Conservation (phyloP, 2,113 vertebrate genomes). For the Baryphthengus martii region DNA sequence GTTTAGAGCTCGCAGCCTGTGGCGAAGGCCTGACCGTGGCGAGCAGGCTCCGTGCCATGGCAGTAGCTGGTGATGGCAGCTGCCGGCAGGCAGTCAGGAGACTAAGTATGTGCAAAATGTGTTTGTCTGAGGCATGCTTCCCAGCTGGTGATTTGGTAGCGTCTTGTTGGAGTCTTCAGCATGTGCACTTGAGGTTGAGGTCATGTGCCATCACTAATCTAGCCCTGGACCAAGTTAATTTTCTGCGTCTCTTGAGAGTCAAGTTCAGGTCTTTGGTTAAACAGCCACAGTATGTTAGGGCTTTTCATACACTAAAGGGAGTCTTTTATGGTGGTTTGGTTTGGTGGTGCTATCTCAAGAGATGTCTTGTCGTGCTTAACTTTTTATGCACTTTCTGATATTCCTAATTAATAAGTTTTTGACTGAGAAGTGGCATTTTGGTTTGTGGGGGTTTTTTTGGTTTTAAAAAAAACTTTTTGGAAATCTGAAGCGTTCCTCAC, state of each 20-base stretch:
- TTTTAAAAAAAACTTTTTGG: background rate
- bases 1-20: background rate
- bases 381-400: background rate
- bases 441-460: background rate
- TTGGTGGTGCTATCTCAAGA: background rate
- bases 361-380: fast-evolving
- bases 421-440: background rate
- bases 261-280: background rate
- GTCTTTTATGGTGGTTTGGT: background rate
- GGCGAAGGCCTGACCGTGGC: fast-evolving
- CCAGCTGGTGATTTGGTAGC: background rate
- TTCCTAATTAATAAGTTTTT: background rate
- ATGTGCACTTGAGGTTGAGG: background rate
- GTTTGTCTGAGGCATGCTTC: background rate
- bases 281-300: fast-evolving
- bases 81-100: background rate
- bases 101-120: background rate
- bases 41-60: background rate
- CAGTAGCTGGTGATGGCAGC: background rate
- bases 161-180: background rate
- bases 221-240: background rate
- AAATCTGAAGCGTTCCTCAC: background rate
- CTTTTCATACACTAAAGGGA: background rate
- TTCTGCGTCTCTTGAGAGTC: background rate
- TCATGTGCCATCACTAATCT: background rate